A percentile compares a stretch with the other conserved stretches of the same genome.
These are phyloP conservation scores for Hyperoodon ampullatus DNA, from an alignment of 2,113 vertebrate species.

Conservation along the genomic window DNA sequence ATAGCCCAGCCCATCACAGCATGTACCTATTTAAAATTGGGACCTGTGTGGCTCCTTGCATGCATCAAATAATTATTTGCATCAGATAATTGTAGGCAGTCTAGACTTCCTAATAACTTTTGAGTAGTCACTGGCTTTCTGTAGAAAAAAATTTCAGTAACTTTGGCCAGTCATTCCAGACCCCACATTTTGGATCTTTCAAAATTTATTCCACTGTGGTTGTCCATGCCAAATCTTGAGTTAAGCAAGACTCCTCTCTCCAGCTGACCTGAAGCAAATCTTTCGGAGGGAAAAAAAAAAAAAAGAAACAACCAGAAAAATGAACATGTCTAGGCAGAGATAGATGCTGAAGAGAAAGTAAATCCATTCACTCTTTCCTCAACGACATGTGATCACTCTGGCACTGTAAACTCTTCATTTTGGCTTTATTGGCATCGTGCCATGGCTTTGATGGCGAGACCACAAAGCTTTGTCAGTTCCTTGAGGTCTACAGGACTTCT, in stretches of 20 bases:
- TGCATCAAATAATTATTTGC: neutral
- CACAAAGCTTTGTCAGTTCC: neutral
- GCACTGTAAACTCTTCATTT: neutral
- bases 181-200: neutral
- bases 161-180: neutral
- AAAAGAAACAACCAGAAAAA: neutral
- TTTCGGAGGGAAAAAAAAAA: neutral
- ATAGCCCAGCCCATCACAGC: neutral
- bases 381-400: neutral
- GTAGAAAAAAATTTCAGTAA: neutral
- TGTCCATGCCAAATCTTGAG: constrained; percentile 34
- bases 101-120: neutral
- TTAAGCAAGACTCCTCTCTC: constrained; percentile 23
- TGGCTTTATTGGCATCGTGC: neutral
- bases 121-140: neutral
- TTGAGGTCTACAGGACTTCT: neutral
- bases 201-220: neutral
- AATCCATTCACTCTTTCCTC: neutral
- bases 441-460: neutral
- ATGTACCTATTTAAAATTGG: neutral
- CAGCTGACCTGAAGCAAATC: constrained; percentile 25
- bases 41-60: neutral
- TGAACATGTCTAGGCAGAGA: neutral
- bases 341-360: constrained; percentile 26
- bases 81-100: neutral